Conservation (phyloP, 2,888 invertebrate species). For the Idaea aversata region DNA sequence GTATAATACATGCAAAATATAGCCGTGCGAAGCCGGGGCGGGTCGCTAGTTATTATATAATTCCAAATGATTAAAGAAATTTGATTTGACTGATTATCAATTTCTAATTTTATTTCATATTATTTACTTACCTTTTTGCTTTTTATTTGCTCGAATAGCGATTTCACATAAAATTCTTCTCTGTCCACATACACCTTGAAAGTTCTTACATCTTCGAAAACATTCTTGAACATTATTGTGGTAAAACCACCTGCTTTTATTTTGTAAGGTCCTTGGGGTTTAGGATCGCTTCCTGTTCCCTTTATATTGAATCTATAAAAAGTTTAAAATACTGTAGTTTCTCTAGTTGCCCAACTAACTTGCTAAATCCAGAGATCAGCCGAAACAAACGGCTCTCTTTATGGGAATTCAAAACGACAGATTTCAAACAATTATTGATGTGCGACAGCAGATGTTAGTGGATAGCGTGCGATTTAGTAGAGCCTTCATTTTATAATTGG, state of each 20-base stretch:
- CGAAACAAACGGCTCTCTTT: no score
- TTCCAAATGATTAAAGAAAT: neutral
- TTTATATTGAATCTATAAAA: conserved; percentile 58
- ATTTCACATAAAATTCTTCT: conserved; percentile 60
- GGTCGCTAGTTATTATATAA: no score
- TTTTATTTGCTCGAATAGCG: conserved; percentile 38
- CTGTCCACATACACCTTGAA: conserved; percentile 59
- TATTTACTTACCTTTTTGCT: neutral
- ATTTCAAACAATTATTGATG: no score
- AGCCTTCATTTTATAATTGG: no score
- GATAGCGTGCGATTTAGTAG: no score
- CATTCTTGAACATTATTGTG: conserved; percentile 61
- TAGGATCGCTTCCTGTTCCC: conserved; percentile 58
- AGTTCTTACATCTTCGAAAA: conserved; percentile 53
- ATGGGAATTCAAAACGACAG: no score
- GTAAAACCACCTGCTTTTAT: conserved; percentile 53
- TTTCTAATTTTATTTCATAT: neutral
- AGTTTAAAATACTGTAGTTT: neutral
- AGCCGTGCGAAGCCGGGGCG: no score
- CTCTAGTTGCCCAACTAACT: no score
- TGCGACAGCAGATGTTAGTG: no score
- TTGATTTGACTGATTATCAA: neutral
- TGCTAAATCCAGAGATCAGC: no score
- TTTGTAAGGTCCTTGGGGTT: conserved; percentile 65
- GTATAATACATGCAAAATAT: no score